Evolutionary conservation across 2,113 vertebrate species (phyloP).

Genomic region (Ceyx melanurus): DNA sequence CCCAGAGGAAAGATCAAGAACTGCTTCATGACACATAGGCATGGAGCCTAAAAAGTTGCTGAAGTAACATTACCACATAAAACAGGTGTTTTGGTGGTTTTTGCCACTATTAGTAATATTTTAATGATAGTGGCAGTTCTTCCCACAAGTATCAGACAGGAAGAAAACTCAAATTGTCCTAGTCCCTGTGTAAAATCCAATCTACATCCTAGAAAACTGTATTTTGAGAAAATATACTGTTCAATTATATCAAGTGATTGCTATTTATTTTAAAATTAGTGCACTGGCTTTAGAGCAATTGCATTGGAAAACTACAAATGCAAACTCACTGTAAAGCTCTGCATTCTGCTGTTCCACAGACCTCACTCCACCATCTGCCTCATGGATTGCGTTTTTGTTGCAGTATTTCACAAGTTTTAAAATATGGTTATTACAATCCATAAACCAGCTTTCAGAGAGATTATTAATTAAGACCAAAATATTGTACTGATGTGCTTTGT

Average conservation of each 20-base stretch:
- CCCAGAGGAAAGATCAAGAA: not conserved
- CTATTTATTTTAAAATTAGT: not conserved
- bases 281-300: not conserved
- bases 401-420: conserved; percentile 74
- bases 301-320: not conserved
- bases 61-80: not conserved
- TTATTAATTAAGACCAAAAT: conserved; percentile 83
- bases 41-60: not conserved
- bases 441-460: conserved; percentile 72
- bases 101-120: not conserved
- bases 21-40: not conserved
- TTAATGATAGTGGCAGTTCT: not conserved
- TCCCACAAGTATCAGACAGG: not conserved
- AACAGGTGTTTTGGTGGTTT: accelerated
- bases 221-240: not conserved
- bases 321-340: conserved; percentile 72
- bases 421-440: conserved; percentile 75
- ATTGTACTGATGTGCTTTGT: conserved; percentile 58
- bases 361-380: conserved; percentile 72
- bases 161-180: not conserved
- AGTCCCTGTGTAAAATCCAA: not conserved
- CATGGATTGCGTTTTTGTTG: conserved; percentile 70
- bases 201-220: not conserved
- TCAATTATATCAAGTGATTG: not conserved
- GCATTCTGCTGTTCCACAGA: conserved; percentile 70